Percentiles rank a stretch among this genome's conserved stretches.
Conservation (phyloP, 2,797 vertebrate genomes). For the Schizopygopsis pylzovi region DNA sequence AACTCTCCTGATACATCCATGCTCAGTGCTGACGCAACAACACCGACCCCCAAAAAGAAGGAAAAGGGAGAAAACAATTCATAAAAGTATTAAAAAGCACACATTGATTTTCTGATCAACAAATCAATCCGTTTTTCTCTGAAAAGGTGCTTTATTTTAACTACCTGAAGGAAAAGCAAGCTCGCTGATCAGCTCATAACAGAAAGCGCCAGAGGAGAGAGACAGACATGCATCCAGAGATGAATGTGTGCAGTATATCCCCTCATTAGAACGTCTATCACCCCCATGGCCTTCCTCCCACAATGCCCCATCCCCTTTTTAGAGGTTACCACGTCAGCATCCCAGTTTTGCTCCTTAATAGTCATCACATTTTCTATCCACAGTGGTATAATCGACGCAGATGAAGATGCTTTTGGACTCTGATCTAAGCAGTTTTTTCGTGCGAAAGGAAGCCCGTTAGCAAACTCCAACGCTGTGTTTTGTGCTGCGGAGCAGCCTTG, state of each 20-base stretch:
- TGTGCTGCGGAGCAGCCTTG: slow-evolving; percentile 58
- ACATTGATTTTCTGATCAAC: slow-evolving; percentile 42
- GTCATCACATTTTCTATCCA: slow-evolving; percentile 80
- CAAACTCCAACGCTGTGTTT: slow-evolving; percentile 69
- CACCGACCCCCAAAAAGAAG: slow-evolving; percentile 30
- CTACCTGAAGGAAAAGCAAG: slow-evolving; percentile 24
- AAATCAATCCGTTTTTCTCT: slow-evolving; percentile 46
- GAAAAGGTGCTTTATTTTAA: slow-evolving; percentile 31
- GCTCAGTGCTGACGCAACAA: slow-evolving; percentile 50
- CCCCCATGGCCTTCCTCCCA: slow-evolving; percentile 64
- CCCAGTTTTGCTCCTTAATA: slow-evolving; percentile 71
- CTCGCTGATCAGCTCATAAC: slow-evolving; percentile 40
- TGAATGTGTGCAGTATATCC: slow-evolving; percentile 71
- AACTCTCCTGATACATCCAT: slow-evolving; percentile 61
- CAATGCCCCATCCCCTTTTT: slow-evolving; percentile 72
- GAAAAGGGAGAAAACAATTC: slow-evolving; percentile 35
- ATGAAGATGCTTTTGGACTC: slow-evolving; percentile 77
- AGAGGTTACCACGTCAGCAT: slow-evolving; percentile 81
- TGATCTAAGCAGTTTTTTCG: slow-evolving; percentile 77
- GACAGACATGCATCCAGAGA: slow-evolving; percentile 57
- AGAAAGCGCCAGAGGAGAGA: slow-evolving; percentile 51
- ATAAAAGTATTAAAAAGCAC: slow-evolving; percentile 45
- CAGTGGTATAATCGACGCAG: slow-evolving; percentile 75
- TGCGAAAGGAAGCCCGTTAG: slow-evolving; percentile 73
- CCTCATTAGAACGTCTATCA: slow-evolving; percentile 64